Evolutionary conservation across 2,888 invertebrate genomes (phyloP).

Genomic region (Megalurothrips usitatus): DNA sequence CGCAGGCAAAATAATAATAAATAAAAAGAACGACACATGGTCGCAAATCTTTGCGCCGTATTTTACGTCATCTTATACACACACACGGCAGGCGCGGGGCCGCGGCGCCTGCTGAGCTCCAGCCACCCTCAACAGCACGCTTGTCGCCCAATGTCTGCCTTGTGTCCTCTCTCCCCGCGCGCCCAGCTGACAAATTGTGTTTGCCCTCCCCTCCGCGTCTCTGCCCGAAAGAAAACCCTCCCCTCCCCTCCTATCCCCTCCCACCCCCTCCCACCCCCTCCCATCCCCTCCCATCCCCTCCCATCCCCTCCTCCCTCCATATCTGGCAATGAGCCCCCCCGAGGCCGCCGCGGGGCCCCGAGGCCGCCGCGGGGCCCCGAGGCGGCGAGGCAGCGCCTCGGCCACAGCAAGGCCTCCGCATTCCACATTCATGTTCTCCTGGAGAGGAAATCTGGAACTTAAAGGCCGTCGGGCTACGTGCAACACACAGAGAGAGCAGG

Average conservation of each 20-base stretch:
- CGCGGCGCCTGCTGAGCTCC: not conserved
- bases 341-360: no score
- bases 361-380: no score
- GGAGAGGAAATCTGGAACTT: no score
- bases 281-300: no score
- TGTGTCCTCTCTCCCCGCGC: not conserved
- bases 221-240: not conserved
- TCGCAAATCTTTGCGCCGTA: not conserved
- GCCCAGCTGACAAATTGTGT: slow-evolving; percentile 20
- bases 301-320: not conserved
- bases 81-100: not conserved
- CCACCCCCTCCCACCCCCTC: not conserved
- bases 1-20: not conserved
- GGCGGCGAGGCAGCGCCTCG: no score
- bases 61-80: not conserved
- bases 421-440: no score
- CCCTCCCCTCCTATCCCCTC: not conserved
- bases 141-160: slow-evolving; percentile 21
- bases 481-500: no score
- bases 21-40: not conserved
- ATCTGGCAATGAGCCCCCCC: no score
- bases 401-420: no score
- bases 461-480: no score
- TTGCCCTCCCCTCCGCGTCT: not conserved
- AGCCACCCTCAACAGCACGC: not conserved